These are phyloP conservation scores for Pollimyrus isidori DNA, from an alignment of 2,113 vertebrate genomes.

Conservation along the genomic window DNA sequence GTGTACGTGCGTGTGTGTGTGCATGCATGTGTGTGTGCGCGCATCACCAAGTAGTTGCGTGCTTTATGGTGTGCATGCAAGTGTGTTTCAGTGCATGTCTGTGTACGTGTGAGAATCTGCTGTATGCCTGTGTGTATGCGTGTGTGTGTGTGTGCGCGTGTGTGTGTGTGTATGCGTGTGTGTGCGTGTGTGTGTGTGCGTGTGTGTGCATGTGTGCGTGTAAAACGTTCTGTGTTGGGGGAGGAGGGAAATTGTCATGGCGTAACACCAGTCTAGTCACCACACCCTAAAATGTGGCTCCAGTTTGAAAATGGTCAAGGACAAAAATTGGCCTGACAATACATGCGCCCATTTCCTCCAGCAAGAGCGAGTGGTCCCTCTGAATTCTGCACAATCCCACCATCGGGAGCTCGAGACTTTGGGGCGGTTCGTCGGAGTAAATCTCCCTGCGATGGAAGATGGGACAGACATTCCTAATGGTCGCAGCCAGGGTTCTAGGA, in stretches of 20 bases:
- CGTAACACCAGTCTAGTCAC: slow-evolving; percentile 28
- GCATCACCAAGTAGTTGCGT: background rate
- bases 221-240: slow-evolving; percentile 1
- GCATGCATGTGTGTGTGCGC: too few species aligned
- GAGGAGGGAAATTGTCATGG: slow-evolving; percentile 28
- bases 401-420: slow-evolving; percentile 35
- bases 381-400: slow-evolving; percentile 42
- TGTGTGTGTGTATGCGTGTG: background rate
- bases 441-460: slow-evolving; percentile 63
- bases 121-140: background rate
- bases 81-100: slow-evolving; percentile 1
- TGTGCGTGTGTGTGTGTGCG: background rate
- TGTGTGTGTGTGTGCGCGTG: background rate
- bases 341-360: background rate
- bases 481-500: slow-evolving; percentile 36
- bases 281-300: slow-evolving; percentile 6
- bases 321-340: background rate
- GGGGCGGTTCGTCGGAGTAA: slow-evolving; percentile 57
- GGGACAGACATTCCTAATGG: slow-evolving; percentile 56
- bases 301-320: background rate
- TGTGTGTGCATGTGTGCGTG: background rate
- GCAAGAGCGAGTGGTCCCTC: slow-evolving; percentile 9
- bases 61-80: background rate
- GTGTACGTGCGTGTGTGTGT: too few species aligned
- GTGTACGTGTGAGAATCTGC: background rate